Conservation (phyloP, 2,888 invertebrate genomes). For the Tetropium fuscum region DNA sequence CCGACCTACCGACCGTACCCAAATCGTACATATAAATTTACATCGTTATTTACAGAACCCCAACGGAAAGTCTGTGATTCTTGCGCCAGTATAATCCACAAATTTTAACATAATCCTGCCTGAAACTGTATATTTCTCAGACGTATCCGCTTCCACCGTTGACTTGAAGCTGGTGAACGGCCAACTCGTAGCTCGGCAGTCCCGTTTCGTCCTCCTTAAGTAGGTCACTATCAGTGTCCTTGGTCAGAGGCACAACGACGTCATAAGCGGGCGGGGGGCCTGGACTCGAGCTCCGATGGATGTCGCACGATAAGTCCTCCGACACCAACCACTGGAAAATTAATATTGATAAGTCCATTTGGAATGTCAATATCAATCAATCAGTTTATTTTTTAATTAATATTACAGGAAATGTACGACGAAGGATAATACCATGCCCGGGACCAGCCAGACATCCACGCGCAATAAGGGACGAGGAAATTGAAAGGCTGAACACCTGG, state of each 20-base stretch:
- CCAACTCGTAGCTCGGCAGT: constrained; percentile 76
- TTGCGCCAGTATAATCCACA: background rate
- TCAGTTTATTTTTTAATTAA: too few relatives aligned
- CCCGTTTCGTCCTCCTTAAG: constrained; percentile 66
- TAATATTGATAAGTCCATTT: too few relatives aligned
- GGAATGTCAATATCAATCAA: too few relatives aligned
- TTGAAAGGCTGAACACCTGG: too few relatives aligned
- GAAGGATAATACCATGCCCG: too few relatives aligned
- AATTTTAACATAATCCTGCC: background rate
- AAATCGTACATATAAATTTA: constrained; percentile 6
- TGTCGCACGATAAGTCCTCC: constrained; percentile 51
- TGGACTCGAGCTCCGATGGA: constrained; percentile 64
- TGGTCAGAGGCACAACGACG: constrained; percentile 38
- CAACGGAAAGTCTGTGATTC: background rate
- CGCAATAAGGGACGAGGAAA: too few relatives aligned
- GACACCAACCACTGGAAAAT: constrained; percentile 53
- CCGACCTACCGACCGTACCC: background rate
- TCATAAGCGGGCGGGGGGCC: constrained; percentile 73
- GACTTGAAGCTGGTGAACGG: constrained; percentile 63
- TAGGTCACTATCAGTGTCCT: constrained; percentile 61
- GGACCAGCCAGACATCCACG: too few relatives aligned
- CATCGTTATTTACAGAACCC: constrained; percentile 13
- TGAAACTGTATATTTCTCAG: constrained; percentile 7
- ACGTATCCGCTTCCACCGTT: constrained; percentile 10
- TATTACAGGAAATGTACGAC: too few relatives aligned